phyloP scores from a whole-genome alignment of 2,113 vertebrate genomes.

The Lynx canadensis region DNA sequence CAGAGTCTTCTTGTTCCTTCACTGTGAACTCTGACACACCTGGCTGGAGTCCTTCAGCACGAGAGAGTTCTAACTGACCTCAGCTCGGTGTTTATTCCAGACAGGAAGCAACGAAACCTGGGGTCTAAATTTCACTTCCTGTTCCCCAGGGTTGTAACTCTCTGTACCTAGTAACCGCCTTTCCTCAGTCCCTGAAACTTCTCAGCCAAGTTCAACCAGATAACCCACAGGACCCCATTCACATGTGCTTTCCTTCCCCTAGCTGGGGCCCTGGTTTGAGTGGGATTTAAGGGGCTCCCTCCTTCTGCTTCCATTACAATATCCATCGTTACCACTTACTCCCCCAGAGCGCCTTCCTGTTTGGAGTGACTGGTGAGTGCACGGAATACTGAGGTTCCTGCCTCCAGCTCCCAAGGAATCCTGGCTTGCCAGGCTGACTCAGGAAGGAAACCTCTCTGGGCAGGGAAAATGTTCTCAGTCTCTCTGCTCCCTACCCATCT shows the following conservation, averaged over 20 bases:
- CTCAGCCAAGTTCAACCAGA: not conserved
- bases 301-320: not conserved
- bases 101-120: not conserved
- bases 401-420: not conserved
- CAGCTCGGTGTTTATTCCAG: not conserved
- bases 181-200: not conserved
- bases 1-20: not conserved
- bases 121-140: not conserved
- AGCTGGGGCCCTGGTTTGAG: not conserved
- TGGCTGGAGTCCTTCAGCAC: not conserved
- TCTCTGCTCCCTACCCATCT: not conserved
- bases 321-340: not conserved
- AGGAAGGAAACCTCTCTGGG: not conserved
- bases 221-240: fast-evolving
- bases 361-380: not conserved
- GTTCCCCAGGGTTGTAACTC: not conserved
- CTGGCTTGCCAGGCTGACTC: not conserved
- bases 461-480: not conserved
- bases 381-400: not conserved
- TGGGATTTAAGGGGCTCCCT: not conserved
- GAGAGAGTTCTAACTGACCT: not conserved
- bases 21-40: not conserved
- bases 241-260: not conserved
- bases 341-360: not conserved
- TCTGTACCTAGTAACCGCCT: too few relatives aligned